phyloP scores from a whole-genome alignment of 2,888 invertebrate genomes.

The Altica lythri region DNA sequence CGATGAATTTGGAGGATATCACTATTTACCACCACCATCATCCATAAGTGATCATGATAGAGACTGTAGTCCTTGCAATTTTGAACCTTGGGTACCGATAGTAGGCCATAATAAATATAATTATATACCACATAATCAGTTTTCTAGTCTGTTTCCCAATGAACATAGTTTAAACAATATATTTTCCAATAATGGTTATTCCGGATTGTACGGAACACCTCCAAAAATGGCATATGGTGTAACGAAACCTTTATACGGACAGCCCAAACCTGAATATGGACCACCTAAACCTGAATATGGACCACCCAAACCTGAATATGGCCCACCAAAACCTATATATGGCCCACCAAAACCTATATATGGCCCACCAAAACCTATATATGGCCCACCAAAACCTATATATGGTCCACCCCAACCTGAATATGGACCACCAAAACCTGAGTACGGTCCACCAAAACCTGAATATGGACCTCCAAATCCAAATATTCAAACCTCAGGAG shows the following conservation, averaged over 20 bases:
- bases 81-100: conserved; percentile 82
- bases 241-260: conserved; percentile 32
- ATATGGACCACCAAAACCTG: conserved; percentile 11
- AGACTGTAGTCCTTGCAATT: conserved; percentile 78
- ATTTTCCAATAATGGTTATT: conserved; percentile 17
- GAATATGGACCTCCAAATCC: conserved; percentile 15
- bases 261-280: conserved; percentile 34
- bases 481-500: conserved; percentile 28
- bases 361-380: conserved; percentile 36
- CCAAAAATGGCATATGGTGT: conserved; percentile 14
- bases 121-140: conserved; percentile 45
- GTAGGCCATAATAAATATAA: conserved; percentile 46
- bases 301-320: conserved; percentile 18
- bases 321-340: conserved; percentile 37
- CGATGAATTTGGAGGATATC: conserved; percentile 32
- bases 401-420: conserved; percentile 40
- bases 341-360: conserved; percentile 42
- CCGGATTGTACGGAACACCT: conserved; percentile 23
- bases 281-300: conserved; percentile 29
- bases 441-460: conserved; percentile 35
- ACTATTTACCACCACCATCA: conserved; percentile 43
- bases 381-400: conserved; percentile 40
- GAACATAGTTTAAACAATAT: conserved; percentile 23
- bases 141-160: conserved; percentile 39
- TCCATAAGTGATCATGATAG: conserved; percentile 43